Conservation (phyloP, 23 tunicate genomes). For the Clavelina lepadiformis region DNA sequence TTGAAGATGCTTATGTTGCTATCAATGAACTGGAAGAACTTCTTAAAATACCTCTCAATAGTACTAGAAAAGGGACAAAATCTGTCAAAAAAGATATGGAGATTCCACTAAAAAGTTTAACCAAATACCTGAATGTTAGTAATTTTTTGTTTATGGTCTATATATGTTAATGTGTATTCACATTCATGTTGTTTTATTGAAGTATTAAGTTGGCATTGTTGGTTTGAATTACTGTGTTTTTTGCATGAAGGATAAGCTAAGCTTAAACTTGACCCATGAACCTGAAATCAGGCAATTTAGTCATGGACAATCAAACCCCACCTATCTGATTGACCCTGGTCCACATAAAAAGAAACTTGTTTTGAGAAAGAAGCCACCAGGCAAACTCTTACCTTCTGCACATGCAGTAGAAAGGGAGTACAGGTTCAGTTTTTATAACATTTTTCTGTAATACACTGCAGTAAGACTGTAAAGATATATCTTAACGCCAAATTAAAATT, state of each 20-base stretch:
- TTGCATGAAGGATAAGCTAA: slow-evolving; percentile 33
- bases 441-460: too few species aligned
- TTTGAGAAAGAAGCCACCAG: slow-evolving; percentile 90
- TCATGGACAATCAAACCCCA: slow-evolving; percentile 98
- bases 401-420: slow-evolving; percentile 94
- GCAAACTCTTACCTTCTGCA: slow-evolving; percentile 84
- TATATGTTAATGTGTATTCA: too few species aligned
- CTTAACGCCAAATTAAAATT: background rate
- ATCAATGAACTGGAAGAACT: slow-evolving; percentile 71
- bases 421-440: slow-evolving; percentile 15
- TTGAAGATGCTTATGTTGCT: slow-evolving; percentile 63
- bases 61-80: slow-evolving; percentile 41
- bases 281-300: slow-evolving; percentile 70
- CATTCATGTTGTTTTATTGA: background rate
- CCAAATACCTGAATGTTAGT: slow-evolving; percentile 36
- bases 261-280: slow-evolving; percentile 10
- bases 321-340: slow-evolving; percentile 83
- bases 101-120: slow-evolving; percentile 29
- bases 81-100: slow-evolving; percentile 80
- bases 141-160: too few species aligned
- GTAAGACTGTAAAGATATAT: background rate
- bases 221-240: slow-evolving; percentile 7
- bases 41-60: slow-evolving; percentile 43
- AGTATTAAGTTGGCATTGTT: too few species aligned
- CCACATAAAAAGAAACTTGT: slow-evolving; percentile 51